A percentile compares a stretch with the other conserved stretches of the same genome.
Conservation (phyloP, 2,113 vertebrate genomes). For the Nyctereutes procyonoides region DNA sequence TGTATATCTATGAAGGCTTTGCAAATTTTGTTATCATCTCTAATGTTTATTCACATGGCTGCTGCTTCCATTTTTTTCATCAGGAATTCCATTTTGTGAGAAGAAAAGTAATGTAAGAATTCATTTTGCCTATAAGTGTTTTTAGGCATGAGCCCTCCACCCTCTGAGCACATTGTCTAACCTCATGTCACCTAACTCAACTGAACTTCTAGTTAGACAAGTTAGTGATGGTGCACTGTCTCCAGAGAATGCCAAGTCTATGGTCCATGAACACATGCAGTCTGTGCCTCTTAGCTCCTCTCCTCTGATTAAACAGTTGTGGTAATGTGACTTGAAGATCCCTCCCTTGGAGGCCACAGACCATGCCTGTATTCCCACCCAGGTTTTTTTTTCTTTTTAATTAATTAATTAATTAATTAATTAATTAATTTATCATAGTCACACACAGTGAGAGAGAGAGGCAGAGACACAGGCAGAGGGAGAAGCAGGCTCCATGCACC, state of each 20-base stretch:
- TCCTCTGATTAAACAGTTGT: neutral
- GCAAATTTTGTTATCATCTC: neutral
- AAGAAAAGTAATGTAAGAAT: neutral
- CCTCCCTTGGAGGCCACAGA: neutral
- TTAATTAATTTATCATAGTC: too few species aligned
- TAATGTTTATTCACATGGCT: neutral
- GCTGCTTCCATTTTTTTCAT: neutral
- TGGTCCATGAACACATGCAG: too few species aligned
- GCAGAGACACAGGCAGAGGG: too few species aligned
- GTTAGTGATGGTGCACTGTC: neutral
- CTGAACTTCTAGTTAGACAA: neutral
- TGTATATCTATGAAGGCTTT: neutral
- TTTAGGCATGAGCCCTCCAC: neutral
- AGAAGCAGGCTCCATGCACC: too few species aligned
- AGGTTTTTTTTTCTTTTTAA: too few species aligned
- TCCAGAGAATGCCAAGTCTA: neutral
- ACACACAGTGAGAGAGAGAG: too few species aligned
- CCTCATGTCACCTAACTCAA: neutral
- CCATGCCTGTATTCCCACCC: too few species aligned
- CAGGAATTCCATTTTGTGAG: conserved; percentile 51
- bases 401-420: too few species aligned
- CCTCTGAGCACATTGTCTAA: neutral
- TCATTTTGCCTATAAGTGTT: neutral
- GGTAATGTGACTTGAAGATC: neutral
- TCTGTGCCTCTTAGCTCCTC: neutral